phyloP scores from a whole-genome alignment of 53 echinoderm and acorn worm species.

The Holothuria scabra region DNA sequence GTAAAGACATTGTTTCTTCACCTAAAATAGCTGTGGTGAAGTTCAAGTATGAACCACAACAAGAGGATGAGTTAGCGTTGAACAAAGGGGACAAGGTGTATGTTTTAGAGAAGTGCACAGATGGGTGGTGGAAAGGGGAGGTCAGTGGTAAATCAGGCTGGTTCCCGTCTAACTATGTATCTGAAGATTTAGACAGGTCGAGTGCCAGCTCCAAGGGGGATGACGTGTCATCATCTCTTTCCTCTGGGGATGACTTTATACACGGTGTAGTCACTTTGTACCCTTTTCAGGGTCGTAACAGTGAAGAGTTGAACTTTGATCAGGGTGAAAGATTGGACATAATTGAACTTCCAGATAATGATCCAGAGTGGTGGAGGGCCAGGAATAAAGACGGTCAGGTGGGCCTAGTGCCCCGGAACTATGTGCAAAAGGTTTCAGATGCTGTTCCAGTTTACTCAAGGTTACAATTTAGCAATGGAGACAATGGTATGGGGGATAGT shows the following conservation, averaged over 20 bases:
- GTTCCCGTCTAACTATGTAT: constrained; percentile 99
- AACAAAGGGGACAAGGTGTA: constrained; percentile 77
- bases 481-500: constrained; percentile 21
- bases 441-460: constrained; percentile 70
- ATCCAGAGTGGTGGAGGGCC: constrained; percentile 96
- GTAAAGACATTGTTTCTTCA: constrained; percentile 56
- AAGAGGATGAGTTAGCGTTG: constrained; percentile 84
- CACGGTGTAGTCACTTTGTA: constrained; percentile 83
- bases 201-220: constrained; percentile 80
- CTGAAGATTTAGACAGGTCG: constrained; percentile 75
- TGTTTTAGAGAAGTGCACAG: constrained; percentile 93
- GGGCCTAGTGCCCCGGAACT: constrained; percentile 94
- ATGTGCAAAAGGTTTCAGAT: constrained; percentile 77
- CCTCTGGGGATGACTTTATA: constrained; percentile 80
- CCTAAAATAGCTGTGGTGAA: constrained; percentile 69
- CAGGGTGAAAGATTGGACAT: constrained; percentile 85
- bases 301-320: constrained; percentile 96
- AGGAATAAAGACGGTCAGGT: constrained; percentile 77
- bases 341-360: constrained; percentile 86
- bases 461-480: constrained; percentile 46
- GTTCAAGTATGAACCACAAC: constrained; percentile 78
- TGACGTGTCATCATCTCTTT: constrained; percentile 49
- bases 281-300: constrained; percentile 86
- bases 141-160: constrained; percentile 80
- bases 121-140: constrained; percentile 99